Evolutionary conservation across 2,888 invertebrate species (phyloP).

Genomic region (Glaucopsyche alexis): DNA sequence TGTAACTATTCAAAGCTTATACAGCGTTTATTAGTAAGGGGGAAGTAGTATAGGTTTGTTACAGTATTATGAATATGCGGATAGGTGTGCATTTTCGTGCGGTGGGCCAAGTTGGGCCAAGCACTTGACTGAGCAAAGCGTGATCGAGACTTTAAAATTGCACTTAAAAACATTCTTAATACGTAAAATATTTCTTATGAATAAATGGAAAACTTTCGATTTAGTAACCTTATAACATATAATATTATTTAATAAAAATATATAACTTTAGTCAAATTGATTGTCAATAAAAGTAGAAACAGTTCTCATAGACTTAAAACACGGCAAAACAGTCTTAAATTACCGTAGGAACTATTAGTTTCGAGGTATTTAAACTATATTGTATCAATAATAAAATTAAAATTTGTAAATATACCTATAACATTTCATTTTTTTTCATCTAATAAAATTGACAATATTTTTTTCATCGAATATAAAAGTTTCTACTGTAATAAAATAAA

Average conservation of each 20-base stretch:
- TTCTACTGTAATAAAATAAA: slow-evolving; percentile 25
- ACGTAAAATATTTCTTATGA: neutral
- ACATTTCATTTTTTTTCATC: too few relatives aligned
- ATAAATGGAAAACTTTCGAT: neutral
- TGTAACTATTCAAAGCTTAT: too few relatives aligned
- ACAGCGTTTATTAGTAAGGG: too few relatives aligned
- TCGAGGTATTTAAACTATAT: slow-evolving; percentile 1
- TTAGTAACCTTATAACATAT: neutral
- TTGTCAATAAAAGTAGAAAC: neutral
- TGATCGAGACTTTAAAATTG: neutral
- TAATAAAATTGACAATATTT: neutral
- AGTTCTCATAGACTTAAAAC: neutral
- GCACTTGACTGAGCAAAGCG: neutral
- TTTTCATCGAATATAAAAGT: neutral
- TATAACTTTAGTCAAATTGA: neutral
- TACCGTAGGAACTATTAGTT: slow-evolving; percentile 16
- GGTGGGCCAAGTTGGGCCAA: slow-evolving; percentile 27
- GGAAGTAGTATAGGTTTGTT: neutral
- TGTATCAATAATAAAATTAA: slow-evolving; percentile 7
- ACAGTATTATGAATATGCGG: neutral
- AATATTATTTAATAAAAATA: neutral
- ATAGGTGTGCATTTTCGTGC: slow-evolving; percentile 23
- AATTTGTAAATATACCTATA: neutral
- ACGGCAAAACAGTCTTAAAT: slow-evolving; percentile 4
- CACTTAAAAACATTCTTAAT: neutral